phyloP scores from a whole-genome alignment of 2,797 vertebrate genomes.

The Rhinophrynus dorsalis region DNA sequence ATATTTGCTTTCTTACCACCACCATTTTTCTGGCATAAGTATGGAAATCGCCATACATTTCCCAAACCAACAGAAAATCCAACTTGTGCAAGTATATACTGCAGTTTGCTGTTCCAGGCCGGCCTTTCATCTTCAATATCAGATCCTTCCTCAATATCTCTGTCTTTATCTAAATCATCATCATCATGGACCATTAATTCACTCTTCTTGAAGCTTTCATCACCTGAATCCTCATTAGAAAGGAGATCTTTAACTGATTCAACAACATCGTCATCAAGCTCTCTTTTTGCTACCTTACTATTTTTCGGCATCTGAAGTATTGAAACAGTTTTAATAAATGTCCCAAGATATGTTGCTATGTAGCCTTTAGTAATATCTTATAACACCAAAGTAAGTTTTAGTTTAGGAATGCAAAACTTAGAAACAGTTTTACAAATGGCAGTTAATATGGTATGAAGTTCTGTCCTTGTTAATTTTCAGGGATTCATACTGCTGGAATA shows the following conservation, averaged over 20 bases:
- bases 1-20: too few relatives aligned
- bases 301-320: conserved; percentile 93
- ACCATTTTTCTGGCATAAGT: conserved; percentile 97
- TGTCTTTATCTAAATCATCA: conserved; percentile 74
- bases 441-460: neutral
- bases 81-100: conserved; percentile 97
- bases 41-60: conserved; percentile 97
- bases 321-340: conserved; percentile 32
- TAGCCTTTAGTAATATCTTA: conserved; percentile 6
- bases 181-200: conserved; percentile 82
- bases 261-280: conserved; percentile 93
- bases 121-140: conserved; percentile 85
- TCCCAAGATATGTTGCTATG: neutral
- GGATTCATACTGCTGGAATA: conserved; percentile 21
- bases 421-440: neutral
- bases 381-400: conserved; percentile 18
- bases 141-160: conserved; percentile 71
- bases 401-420: neutral
- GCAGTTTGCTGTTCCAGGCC: conserved; percentile 95
- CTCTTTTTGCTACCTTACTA: conserved; percentile 90
- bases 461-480: neutral
- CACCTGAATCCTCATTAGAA: conserved; percentile 90
- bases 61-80: conserved; percentile 98
- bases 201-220: conserved; percentile 93
- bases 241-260: conserved; percentile 96